A percentile compares a stretch with the other conserved stretches of the same genome.
These are phyloP conservation scores for Apogon talboti DNA, from an alignment of 2,797 vertebrate genomes.

Conservation along the genomic window DNA sequence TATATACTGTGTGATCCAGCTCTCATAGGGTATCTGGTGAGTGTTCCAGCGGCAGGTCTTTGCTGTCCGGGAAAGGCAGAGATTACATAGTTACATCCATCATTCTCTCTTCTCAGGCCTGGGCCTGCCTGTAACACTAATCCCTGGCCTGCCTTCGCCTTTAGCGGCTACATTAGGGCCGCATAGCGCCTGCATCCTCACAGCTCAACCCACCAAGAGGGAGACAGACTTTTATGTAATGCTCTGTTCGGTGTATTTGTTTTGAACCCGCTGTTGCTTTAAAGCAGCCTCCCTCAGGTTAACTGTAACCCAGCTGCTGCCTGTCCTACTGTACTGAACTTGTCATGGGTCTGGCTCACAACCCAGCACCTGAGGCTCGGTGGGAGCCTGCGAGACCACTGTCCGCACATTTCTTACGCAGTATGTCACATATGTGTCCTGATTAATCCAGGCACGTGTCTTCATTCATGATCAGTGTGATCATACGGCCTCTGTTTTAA, in stretches of 20 bases:
- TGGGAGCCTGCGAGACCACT: conserved; percentile 22
- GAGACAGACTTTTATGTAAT: conserved; percentile 81
- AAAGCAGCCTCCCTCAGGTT: conserved; percentile 63
- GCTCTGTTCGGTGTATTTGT: conserved; percentile 63
- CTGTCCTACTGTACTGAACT: conserved; percentile 50
- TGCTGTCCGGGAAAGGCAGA: conserved; percentile 49
- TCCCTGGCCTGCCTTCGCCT: conserved; percentile 57
- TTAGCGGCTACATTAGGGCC: conserved; percentile 55
- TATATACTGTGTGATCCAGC: conserved; percentile 13
- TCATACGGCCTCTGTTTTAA: conserved; percentile 59
- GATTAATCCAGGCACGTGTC: conserved; percentile 65
- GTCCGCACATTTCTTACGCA: conserved; percentile 52
- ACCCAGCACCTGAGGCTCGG: conserved; percentile 68
- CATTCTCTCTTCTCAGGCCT: conserved; percentile 58
- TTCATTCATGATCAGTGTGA: conserved; percentile 65
- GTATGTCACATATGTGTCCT: conserved; percentile 62
- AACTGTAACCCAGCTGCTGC: conserved; percentile 68
- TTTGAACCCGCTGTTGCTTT: conserved; percentile 69
- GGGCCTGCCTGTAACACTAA: conserved; percentile 66
- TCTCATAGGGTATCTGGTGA: conserved; percentile 36
- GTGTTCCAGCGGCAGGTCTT: conserved; percentile 40
- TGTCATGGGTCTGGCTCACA: conserved; percentile 31
- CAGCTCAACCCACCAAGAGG: conserved; percentile 65
- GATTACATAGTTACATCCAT: conserved; percentile 71
- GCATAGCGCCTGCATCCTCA: conserved; percentile 57